These are phyloP conservation scores for Tortrix viridana DNA, from an alignment of 2,888 invertebrate species.

Conservation along the genomic window DNA sequence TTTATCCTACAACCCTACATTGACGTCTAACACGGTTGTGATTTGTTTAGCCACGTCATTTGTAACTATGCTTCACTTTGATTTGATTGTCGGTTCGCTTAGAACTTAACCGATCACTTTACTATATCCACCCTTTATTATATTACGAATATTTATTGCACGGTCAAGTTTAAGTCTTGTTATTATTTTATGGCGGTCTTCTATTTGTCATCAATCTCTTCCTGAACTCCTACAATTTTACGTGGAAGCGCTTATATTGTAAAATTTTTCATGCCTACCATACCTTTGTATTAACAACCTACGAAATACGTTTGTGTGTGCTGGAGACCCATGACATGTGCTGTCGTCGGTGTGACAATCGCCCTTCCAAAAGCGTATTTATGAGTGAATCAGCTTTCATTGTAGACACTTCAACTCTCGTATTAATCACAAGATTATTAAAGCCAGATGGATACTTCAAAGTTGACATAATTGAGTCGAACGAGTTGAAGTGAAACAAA, in stretches of 20 bases:
- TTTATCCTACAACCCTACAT: constrained; percentile 68
- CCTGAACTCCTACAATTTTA: constrained; percentile 71
- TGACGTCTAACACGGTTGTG: constrained; percentile 70
- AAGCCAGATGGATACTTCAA: constrained; percentile 13
- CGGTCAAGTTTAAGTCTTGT: constrained; percentile 60
- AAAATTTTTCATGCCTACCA: constrained; percentile 54
- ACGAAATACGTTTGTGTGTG: constrained; percentile 17
- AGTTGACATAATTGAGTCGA: constrained; percentile 40
- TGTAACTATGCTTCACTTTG: constrained; percentile 74
- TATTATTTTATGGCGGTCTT: constrained; percentile 53
- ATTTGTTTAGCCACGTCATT: constrained; percentile 69
- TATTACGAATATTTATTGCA: constrained; percentile 61
- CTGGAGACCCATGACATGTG: constrained; percentile 31
- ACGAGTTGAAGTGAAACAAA: constrained; percentile 49
- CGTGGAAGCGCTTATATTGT: constrained; percentile 68
- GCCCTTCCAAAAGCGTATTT: constrained; percentile 76
- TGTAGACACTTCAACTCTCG: constrained; percentile 61
- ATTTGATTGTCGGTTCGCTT: constrained; percentile 70
- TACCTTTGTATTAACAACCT: constrained; percentile 14
- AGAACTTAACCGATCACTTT: constrained; percentile 67
- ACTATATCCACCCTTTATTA: constrained; percentile 59
- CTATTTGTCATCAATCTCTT: constrained; percentile 58
- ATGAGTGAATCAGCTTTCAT: constrained; percentile 60
- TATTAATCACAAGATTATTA: constrained; percentile 33
- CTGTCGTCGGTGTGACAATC: constrained; percentile 77